These are phyloP conservation scores for Exaiptasia diaphana DNA, from an alignment of 64 coral and sea anemone genomes.

Conservation along the genomic window DNA sequence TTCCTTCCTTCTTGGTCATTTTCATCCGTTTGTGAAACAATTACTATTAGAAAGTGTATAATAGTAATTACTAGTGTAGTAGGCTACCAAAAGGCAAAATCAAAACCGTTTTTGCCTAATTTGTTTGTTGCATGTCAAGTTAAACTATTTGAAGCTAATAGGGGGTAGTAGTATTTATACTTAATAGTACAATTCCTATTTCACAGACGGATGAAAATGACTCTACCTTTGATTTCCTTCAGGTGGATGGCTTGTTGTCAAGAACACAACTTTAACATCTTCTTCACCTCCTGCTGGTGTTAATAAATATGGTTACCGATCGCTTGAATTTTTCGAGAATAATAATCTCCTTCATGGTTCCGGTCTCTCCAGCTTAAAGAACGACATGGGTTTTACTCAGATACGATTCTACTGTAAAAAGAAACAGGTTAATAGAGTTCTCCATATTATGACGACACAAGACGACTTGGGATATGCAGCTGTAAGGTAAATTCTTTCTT, in stretches of 20 bases:
- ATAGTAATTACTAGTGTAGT: no score
- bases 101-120: no score
- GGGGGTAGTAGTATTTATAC: no score
- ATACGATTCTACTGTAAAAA: slow-evolving; percentile 42
- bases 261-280: background rate
- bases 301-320: background rate
- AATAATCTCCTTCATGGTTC: background rate
- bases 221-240: background rate
- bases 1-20: no score
- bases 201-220: background rate
- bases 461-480: background rate
- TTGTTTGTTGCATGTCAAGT: no score
- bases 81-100: no score
- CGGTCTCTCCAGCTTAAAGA: slow-evolving; percentile 3
- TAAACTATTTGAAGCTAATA: no score
- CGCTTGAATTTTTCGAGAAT: background rate
- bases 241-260: slow-evolving; percentile 47
- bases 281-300: background rate
- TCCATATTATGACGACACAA: slow-evolving; percentile 35
- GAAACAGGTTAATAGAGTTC: slow-evolving; percentile 9
- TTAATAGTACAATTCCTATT: background rate
- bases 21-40: no score
- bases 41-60: no score
- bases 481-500: background rate
- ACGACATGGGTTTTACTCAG: slow-evolving; percentile 61